Conservation (phyloP, 2,888 invertebrate species). For the Ochlodes sylvanus region DNA sequence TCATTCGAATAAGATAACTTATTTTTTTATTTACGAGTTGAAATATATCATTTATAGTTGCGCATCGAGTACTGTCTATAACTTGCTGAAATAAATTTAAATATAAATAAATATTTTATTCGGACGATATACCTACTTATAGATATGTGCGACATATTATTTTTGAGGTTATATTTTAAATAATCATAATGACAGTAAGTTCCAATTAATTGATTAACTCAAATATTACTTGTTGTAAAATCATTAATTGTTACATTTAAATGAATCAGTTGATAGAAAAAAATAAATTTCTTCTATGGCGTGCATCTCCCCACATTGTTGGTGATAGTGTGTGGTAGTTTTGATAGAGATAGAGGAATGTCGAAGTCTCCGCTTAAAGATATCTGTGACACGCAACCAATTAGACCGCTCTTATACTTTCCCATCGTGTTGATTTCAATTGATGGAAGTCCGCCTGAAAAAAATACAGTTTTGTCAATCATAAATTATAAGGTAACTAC, state of each 20-base stretch:
- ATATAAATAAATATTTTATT: no score
- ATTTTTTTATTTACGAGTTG: no score
- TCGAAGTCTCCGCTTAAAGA: conserved; percentile 92
- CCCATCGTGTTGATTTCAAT: conserved; percentile 89
- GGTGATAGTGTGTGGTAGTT: conserved; percentile 86
- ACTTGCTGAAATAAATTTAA: no score
- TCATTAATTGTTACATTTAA: conserved; percentile 48
- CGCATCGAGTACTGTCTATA: neutral
- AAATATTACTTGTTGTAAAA: neutral
- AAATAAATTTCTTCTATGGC: conserved; percentile 57
- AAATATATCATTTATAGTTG: neutral
- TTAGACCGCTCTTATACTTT: conserved; percentile 90
- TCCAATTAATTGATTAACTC: neutral
- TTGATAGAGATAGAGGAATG: conserved; percentile 88
- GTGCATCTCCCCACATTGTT: conserved; percentile 79
- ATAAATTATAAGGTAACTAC: no score
- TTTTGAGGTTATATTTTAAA: no score
- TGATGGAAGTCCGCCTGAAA: conserved; percentile 91
- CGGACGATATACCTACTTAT: no score
- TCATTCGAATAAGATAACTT: no score
- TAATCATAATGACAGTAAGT: no score
- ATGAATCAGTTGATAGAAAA: conserved; percentile 44
- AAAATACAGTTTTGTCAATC: conserved; percentile 14
- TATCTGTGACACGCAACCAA: conserved; percentile 94
- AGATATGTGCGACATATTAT: no score